Evolutionary conservation across 1,140 invertebrate species (phyloP).

Genomic region (Drosophila leontia): DNA sequence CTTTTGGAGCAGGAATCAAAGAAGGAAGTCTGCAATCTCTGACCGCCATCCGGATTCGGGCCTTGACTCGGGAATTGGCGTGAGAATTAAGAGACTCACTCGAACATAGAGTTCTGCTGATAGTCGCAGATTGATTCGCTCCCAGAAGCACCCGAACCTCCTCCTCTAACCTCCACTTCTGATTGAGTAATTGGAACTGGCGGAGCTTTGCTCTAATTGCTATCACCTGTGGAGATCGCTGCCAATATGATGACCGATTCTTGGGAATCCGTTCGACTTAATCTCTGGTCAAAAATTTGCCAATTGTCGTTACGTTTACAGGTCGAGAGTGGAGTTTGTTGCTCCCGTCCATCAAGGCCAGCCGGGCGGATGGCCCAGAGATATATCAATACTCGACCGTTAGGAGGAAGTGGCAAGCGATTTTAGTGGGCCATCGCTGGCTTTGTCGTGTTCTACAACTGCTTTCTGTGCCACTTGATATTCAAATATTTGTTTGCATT

Average conservation of each 20-base stretch:
- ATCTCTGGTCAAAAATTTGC: constrained; percentile 25
- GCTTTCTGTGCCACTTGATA: constrained; percentile 67
- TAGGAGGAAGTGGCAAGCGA: constrained; percentile 60
- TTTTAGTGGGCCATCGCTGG: constrained; percentile 47
- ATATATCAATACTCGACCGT: constrained; percentile 45
- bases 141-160: constrained; percentile 8
- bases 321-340: constrained; percentile 58
- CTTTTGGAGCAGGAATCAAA: constrained; percentile 30
- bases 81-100: constrained; percentile 57
- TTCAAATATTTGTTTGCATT: constrained; percentile 72
- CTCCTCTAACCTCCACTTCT: constrained; percentile 5
- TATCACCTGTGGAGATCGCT: constrained; percentile 56
- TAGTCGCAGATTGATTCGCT: constrained; percentile 61
- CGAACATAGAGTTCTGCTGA: constrained; percentile 22
- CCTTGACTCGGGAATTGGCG: constrained; percentile 38
- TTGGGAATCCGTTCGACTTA: constrained; percentile 36
- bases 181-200: constrained; percentile 63
- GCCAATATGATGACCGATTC: constrained; percentile 62
- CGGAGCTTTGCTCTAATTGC: constrained; percentile 68
- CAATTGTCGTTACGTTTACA: constrained; percentile 27
- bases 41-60: constrained; percentile 42
- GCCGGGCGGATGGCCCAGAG: constrained; percentile 38
- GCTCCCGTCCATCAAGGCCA: constrained; percentile 60
- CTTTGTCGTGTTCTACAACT: constrained; percentile 16
- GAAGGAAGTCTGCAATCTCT: constrained; percentile 73